Base-by-base conservation (phyloP, 1,140 invertebrate species). In the Bombus balteatus region DNA sequence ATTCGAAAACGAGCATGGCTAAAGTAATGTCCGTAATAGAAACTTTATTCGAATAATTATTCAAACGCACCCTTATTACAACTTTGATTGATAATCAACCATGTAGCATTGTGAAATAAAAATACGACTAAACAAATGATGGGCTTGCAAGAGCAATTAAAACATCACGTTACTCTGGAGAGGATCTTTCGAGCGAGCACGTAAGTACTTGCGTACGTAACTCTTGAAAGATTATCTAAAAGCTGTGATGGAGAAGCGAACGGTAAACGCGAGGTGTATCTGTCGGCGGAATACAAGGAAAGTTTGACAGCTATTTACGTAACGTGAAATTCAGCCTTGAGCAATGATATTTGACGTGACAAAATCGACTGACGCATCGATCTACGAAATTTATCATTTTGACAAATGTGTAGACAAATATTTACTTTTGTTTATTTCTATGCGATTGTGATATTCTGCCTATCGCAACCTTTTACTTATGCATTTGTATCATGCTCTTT, bases 301-400 rank as follows among this genome's bases (percentile, higher is more conserved):
- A 85, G 83, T 85, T 80, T 72, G 22, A 85, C 18, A 41, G 41
- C 53, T 70, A 76, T 87, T 87, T 89, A 85, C 82, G 77, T 81
- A 87, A 88, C 47, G 65, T 77, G 37, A 59, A 68, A 68, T 43
- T 70, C 65, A 86, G 70, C 86, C 88, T 89, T 89, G 88, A 76
- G 22, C 79, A 82, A 80, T 65, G 78, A 89, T 89, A 79, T 66
- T 76, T 76, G 73, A 89, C 68, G n/a, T 78, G 71, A 57, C 15
- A 39, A n/a, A 43, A 79, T 53, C 34, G 75, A 70, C 18, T 41
- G 62, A 65, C 34, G 39, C 28, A 78, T 73, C 57, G 34, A 62
- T 83, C 85, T 68, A 59, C 37, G 75, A 88, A 85, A 84, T 85
- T 59, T 12, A 57, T n/a, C 41, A 43, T 43, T n/a, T 68, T 41